Evolutionary conservation across 2,113 vertebrate genomes (phyloP).

Genomic region (Platycercus adscitus): DNA sequence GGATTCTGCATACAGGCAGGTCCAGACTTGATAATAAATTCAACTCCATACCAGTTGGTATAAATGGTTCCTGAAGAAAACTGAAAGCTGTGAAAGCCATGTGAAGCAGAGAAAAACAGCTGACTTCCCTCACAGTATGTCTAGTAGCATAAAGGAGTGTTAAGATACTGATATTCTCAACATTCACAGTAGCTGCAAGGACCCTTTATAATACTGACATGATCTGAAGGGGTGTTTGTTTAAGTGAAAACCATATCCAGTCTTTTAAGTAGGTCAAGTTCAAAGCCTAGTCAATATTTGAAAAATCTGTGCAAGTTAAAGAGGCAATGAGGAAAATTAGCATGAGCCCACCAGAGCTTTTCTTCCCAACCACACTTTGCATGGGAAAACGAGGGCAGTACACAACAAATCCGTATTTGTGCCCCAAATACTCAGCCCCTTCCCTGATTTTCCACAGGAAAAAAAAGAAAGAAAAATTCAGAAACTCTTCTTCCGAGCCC

Average conservation of each 20-base stretch:
- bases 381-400: conserved; percentile 53
- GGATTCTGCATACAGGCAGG: neutral
- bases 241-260: conserved; percentile 32
- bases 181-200: neutral
- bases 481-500: conserved; percentile 1
- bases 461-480: neutral
- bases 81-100: neutral
- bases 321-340: conserved; percentile 52
- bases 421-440: conserved; percentile 22
- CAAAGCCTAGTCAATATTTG: conserved; percentile 66
- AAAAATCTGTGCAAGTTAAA: conserved; percentile 52
- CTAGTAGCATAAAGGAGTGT: neutral
- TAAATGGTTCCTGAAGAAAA: neutral
- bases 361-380: conserved; percentile 21
- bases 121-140: neutral
- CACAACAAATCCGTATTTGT: conserved; percentile 10
- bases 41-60: neutral
- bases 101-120: neutral
- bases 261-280: conserved; percentile 57
- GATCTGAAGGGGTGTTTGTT: conserved; percentile 30
- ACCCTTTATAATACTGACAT: conserved; percentile 13
- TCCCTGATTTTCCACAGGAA: neutral
- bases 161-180: neutral
- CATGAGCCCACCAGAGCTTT: conserved; percentile 47
- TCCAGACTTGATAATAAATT: neutral